Conservation (phyloP, 2,888 invertebrate genomes). For the Deroplatys truncata region DNA sequence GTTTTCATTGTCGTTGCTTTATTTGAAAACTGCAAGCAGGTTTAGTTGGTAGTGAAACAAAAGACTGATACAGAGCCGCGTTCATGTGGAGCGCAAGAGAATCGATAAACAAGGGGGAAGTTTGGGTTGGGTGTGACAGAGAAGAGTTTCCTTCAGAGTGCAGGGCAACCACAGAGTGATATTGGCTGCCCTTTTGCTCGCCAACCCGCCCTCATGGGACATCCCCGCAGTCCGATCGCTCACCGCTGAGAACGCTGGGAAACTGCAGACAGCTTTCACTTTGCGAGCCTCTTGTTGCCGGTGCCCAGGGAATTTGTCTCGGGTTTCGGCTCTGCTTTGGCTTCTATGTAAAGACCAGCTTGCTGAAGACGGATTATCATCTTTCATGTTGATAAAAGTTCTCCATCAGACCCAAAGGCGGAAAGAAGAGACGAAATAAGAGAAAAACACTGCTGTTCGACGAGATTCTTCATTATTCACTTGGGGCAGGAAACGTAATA, state of each 20-base stretch:
- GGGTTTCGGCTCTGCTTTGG: background rate
- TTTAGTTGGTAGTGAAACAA: background rate
- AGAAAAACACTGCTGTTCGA: too few relatives aligned
- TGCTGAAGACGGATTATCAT: too few relatives aligned
- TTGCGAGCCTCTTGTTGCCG: background rate
- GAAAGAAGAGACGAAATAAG: too few relatives aligned
- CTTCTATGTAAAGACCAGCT: background rate
- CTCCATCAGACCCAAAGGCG: too few relatives aligned
- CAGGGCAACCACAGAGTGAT: background rate
- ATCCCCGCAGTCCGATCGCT: background rate
- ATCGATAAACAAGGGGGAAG: background rate
- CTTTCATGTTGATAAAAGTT: too few relatives aligned
- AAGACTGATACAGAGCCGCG: background rate
- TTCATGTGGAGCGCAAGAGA: background rate
- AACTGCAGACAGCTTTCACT: background rate
- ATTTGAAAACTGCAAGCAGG: background rate
- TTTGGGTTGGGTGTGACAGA: background rate
- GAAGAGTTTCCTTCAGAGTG: background rate
- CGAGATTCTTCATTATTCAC: too few relatives aligned
- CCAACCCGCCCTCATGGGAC: background rate
- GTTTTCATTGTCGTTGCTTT: background rate
- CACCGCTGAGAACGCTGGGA: background rate
- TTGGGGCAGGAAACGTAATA: too few relatives aligned
- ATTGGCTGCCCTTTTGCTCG: background rate
- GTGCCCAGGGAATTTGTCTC: background rate